These are phyloP conservation scores for Nasonia vitripennis DNA, from an alignment of 1,140 invertebrate genomes.

Conservation along the genomic window DNA sequence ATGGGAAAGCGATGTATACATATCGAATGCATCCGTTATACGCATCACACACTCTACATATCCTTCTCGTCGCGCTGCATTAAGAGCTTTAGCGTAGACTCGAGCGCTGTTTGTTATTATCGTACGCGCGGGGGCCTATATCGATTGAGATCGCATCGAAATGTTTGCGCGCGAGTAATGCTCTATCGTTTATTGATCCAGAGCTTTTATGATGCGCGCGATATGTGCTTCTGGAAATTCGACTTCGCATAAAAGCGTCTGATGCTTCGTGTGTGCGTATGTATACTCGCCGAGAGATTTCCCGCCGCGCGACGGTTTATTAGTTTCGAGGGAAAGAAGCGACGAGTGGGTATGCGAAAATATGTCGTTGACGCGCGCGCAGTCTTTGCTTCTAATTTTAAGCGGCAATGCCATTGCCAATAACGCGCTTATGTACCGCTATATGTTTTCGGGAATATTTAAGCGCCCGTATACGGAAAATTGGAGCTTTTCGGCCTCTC, in stretches of 20 bases:
- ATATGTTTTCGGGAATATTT: background rate
- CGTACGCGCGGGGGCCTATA: no score
- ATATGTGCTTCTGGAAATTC: no score
- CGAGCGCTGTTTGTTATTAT: constrained; percentile 37
- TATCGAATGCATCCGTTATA: background rate
- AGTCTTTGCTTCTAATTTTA: constrained; percentile 34
- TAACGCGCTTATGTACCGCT: background rate
- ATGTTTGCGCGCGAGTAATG: background rate
- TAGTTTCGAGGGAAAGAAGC: background rate
- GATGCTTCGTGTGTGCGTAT: no score
- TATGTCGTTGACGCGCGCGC: background rate
- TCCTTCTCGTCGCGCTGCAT: background rate
- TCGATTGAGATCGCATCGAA: background rate
- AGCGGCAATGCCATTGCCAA: constrained; percentile 49
- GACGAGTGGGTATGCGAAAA: background rate
- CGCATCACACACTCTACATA: background rate
- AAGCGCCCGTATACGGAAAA: no score
- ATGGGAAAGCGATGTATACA: background rate
- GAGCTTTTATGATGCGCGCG: no score
- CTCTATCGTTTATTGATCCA: no score
- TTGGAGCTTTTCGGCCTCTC: no score
- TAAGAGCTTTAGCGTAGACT: background rate
- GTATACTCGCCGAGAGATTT: no score
- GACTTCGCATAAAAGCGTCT: no score
- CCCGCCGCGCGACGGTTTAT: no score